Conservation (phyloP, 2,888 invertebrate species). For the Spatulosminthurus flaviceps region DNA sequence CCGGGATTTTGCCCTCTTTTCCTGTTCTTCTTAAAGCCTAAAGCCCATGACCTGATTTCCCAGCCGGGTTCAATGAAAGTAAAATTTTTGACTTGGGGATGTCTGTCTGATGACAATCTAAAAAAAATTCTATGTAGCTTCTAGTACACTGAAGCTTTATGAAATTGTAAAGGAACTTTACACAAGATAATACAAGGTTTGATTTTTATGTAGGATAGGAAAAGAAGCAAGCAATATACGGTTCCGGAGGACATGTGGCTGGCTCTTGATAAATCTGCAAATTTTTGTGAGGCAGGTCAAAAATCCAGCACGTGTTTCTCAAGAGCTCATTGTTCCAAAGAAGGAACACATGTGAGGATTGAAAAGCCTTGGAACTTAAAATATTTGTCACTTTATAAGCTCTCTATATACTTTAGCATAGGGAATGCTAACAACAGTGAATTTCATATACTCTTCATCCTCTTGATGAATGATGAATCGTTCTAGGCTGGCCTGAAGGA, state of each 20-base stretch:
- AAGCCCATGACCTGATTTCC: too few relatives aligned
- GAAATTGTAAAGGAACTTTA: too few relatives aligned
- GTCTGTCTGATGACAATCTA: too few relatives aligned
- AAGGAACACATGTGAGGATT: background rate
- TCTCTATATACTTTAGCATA: background rate
- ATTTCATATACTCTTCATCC: too few relatives aligned
- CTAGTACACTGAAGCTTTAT: too few relatives aligned
- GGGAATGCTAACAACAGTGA: too few relatives aligned
- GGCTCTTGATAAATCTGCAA: background rate
- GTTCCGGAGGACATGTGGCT: background rate
- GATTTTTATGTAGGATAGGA: background rate
- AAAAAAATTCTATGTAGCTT: too few relatives aligned
- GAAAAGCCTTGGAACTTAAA: background rate
- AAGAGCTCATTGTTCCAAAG: background rate
- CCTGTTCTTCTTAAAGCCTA: too few relatives aligned
- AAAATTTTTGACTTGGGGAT: too few relatives aligned
- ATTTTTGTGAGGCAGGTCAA: conserved; percentile 7
- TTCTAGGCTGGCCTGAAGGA: background rate
- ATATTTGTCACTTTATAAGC: background rate
- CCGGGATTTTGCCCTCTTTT: too few relatives aligned
- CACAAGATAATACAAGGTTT: too few relatives aligned
- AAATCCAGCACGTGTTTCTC: conserved; percentile 11
- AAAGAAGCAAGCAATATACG: background rate
- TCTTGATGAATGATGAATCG: conserved; percentile 11
- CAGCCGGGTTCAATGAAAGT: too few relatives aligned